Percentiles rank a stretch among this genome's conserved stretches.
Conservation (phyloP, 2,113 vertebrate species). For the Oreochromis niloticus region DNA sequence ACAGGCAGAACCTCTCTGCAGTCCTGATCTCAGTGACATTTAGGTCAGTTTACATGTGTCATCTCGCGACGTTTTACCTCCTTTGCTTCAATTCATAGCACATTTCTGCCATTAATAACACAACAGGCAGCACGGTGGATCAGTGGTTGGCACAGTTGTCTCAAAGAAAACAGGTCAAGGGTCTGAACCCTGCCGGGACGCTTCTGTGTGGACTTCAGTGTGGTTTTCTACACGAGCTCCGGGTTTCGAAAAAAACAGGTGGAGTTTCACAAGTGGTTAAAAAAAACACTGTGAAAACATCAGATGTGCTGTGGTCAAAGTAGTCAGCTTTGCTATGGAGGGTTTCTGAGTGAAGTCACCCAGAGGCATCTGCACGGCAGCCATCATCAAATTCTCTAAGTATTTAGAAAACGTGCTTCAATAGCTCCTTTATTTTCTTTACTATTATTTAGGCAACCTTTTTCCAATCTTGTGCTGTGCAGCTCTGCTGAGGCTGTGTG, state of each 20-base stretch:
- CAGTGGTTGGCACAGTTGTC: neutral
- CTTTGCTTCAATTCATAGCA: neutral
- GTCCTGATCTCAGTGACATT: neutral
- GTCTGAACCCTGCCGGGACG: neutral
- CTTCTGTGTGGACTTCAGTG: neutral
- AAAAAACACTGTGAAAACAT: neutral
- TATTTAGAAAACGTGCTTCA: neutral
- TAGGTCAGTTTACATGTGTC: neutral
- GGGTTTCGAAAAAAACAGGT: neutral
- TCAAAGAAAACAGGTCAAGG: neutral
- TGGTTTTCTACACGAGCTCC: fast-evolving
- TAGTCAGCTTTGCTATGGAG: neutral
- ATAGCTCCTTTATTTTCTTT: neutral
- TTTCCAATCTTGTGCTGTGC: neutral
- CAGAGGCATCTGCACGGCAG: neutral
- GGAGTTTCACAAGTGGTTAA: neutral
- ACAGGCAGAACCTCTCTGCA: neutral
- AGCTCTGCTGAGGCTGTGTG: fast-evolving
- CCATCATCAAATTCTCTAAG: fast-evolving
- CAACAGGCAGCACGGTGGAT: neutral
- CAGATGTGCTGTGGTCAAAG: neutral
- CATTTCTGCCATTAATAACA: fast-evolving
- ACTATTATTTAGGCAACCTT: fast-evolving
- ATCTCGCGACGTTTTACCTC: fast-evolving
- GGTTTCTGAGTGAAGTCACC: neutral